Base-by-base conservation (phyloP, 1,140 invertebrate species). In the Drosophila subpulchrella region DNA sequence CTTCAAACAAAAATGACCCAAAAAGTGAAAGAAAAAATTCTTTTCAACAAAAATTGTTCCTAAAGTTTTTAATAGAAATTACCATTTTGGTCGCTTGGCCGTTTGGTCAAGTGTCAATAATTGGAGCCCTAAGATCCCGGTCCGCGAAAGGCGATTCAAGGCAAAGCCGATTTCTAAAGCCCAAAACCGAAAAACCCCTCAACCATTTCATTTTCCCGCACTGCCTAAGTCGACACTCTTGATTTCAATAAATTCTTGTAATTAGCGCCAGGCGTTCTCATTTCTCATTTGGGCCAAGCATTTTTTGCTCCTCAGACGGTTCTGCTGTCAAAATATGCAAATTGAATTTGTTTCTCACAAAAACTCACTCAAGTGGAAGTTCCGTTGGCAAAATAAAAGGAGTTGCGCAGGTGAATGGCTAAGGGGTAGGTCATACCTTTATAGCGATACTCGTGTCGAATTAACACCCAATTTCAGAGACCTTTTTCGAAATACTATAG, bases 21-120 rank as follows among this genome's bases (percentile, higher is more conserved):
- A 76, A 86, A 80, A 60, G 41, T 47, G 38, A 41, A 68, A 75
- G 42, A 73, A 50, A 58, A 82, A 78, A 78, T 82, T 79, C 53
- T 78, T 85, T 85, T 73, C 53, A 76, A 76, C 62, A 76, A 83
- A 82, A 81, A 72, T 82, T 67, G 55, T 68, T 66, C 51, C 62
- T 75, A 88, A 86, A 86, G 79, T 86, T 86, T 77, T 88, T 88
- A 88, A 86, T 88, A 88, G 83, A 83, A 86, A 88, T 86, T 86
- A 86, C 66, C 83, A 86, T 86, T 88, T 86, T 88, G 83, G 84
- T 77, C 66, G 66, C 75, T 79, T 70, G 83, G 66, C 74, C 82
- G 82, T 82, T 86, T 83, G 83, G 83, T 88, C 83, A 86, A 86
- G 83, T 86, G 83, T 86, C 83, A 86, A 86, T 88, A 86, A 86